Base-by-base conservation (phyloP, 2,797 vertebrate species). In the Chaunax sp. region DNA sequence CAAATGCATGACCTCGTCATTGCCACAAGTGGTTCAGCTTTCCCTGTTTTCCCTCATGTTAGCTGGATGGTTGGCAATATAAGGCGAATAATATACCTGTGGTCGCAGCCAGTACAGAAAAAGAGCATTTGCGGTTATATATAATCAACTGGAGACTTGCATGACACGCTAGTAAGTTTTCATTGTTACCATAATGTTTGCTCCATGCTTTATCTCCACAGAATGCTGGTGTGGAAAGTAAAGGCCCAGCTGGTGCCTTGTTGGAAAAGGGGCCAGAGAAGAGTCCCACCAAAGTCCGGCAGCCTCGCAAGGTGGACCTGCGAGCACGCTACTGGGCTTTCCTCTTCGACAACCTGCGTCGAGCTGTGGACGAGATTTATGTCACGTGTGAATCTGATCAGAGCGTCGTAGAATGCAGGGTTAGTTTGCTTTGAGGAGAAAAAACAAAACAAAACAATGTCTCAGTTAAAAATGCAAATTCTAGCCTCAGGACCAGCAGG, bases 341-440 rank as follows among this genome's bases (percentile, higher is more conserved):
- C 77, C 96, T 99, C 15, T 99, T 99, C 15, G 98, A 99, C 84
- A 99, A 99, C 77, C 93, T 99, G 53, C 93, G 98, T 3, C 91
- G 98, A 15, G 98, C 98, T 0, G 98, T 99, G 14, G 98, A 98
- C 50, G 98, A 99, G 72, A 99, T 99, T 84, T 99, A 99, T 1
- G 97, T 98, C 67, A 99, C 98, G 0, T 99, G 98, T 75, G 98
- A 99, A 84, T 98, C 97, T 0, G 98, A 99, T 78, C 96, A 99
- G 93, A 99, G 98, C 0, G 98, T 99, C n/a, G 96, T 99, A 23
- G 98, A 99, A 75, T 99, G 98, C 93, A 98, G 96, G 96, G 98
- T 99, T 80, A 80, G 94, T 82, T 18, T 38, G 19, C 14, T 43
- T 35, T 19, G n/a, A 22, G 9, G 16, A 45, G 5, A 14, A n/a